Evolutionary conservation across 1,140 invertebrate genomes (phyloP).

Genomic region (Drosophila mayri): DNA sequence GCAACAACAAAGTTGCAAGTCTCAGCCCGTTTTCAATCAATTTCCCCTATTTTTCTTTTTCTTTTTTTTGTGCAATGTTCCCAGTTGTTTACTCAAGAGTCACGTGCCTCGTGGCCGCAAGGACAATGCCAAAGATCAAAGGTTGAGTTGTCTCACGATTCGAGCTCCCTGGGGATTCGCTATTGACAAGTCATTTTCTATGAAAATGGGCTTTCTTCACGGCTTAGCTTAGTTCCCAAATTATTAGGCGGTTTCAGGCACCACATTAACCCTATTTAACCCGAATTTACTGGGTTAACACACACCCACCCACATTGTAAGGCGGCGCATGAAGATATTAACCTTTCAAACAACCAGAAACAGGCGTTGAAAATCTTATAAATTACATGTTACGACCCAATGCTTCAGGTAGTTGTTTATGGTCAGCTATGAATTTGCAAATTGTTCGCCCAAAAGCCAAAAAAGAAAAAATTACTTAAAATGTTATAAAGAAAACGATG

Average conservation of each 20-base stretch:
- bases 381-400: conserved; percentile 64
- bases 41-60: neutral
- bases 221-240: neutral
- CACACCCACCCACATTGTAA: conserved; percentile 15
- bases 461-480: conserved; percentile 31
- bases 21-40: conserved; percentile 48
- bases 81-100: conserved; percentile 25
- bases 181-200: conserved; percentile 30
- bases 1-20: conserved; percentile 18
- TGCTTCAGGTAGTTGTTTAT: conserved; percentile 59
- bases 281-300: conserved; percentile 35
- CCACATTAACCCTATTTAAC: conserved; percentile 71
- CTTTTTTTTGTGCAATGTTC: conserved; percentile 39
- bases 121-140: conserved; percentile 72
- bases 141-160: conserved; percentile 35
- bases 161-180: conserved; percentile 23
- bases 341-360: conserved; percentile 66
- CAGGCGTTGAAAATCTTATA: conserved; percentile 34
- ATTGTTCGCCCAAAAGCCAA: conserved; percentile 18
- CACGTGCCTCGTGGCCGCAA: conserved; percentile 58
- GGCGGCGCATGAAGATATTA: conserved; percentile 64
- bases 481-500: conserved; percentile 22
- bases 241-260: conserved; percentile 14
- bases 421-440: conserved; percentile 56
- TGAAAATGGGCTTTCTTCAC: neutral